phyloP scores from a whole-genome alignment of 1,140 invertebrate species.

The Diuraphis noxia region DNA sequence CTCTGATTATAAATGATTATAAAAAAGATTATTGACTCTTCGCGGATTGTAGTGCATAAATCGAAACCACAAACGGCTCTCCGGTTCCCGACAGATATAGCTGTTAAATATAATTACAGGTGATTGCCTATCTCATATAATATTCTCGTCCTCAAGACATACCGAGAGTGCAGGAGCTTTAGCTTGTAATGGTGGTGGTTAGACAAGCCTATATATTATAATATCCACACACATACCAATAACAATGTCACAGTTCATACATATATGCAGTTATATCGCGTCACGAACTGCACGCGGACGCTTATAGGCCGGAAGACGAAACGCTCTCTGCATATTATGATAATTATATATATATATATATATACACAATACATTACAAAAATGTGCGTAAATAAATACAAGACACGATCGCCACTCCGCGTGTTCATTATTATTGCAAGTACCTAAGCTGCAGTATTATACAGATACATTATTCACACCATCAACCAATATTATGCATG shows the following conservation, averaged over 20 bases:
- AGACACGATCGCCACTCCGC: not conserved
- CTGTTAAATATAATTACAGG: not conserved
- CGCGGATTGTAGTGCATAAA: not conserved
- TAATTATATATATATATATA: not conserved
- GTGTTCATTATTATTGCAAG: not conserved
- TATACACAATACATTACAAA: not conserved
- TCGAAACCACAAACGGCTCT: not conserved
- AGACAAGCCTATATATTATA: not conserved
- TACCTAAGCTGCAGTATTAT: not conserved
- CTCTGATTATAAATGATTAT: not conserved
- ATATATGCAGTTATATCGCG: not conserved
- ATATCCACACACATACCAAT: not conserved
- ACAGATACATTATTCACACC: not conserved
- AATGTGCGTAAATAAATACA: not conserved
- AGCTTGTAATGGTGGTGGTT: not conserved
- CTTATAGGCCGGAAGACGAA: not conserved
- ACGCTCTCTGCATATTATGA: not conserved
- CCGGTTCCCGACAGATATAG: not conserved
- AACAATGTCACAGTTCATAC: not conserved
- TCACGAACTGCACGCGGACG: not conserved
- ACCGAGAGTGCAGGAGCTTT: not conserved
- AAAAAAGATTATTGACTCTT: too few species aligned
- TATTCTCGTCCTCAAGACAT: too few species aligned
- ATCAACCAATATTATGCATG: not conserved
- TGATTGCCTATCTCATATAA: not conserved